Conservation (phyloP, 1,140 invertebrate species). For the Thaumetopoea pityocampa region DNA sequence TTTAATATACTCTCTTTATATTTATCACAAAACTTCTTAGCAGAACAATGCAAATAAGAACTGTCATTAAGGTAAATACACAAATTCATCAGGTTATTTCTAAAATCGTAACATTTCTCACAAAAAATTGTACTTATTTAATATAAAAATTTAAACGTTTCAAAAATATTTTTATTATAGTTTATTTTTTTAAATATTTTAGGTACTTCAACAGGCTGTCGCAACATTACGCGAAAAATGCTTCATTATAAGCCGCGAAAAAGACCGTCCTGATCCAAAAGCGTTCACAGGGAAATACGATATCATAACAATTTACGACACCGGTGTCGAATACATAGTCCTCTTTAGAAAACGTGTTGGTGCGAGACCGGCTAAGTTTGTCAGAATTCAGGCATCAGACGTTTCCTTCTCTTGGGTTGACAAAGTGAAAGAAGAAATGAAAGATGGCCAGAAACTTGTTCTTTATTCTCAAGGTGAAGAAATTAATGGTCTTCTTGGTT, state of each 20-base stretch:
- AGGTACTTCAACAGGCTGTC: constrained; percentile 61
- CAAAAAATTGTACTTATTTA: neutral
- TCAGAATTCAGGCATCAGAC: constrained; percentile 48
- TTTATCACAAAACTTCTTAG: too few relatives aligned
- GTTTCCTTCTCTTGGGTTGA: constrained; percentile 61
- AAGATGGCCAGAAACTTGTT: constrained; percentile 76
- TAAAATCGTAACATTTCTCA: too few relatives aligned
- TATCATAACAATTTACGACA: constrained; percentile 61
- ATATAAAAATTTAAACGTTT: constrained; percentile 1
- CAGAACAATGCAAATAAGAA: too few relatives aligned
- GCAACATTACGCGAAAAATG: constrained; percentile 61
- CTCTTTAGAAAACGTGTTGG: constrained; percentile 59
- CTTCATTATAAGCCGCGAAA: constrained; percentile 74
- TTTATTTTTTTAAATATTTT: constrained; percentile 11
- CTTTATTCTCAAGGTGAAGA: constrained; percentile 79
- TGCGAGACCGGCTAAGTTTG: constrained; percentile 61
- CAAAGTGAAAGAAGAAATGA: constrained; percentile 73
- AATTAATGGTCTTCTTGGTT: constrained; percentile 88
- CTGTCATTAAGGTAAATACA: too few relatives aligned
- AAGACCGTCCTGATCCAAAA: constrained; percentile 42
- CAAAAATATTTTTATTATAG: constrained; percentile 1
- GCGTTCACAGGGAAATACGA: constrained; percentile 49
- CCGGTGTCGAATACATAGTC: constrained; percentile 62
- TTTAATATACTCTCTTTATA: too few relatives aligned
- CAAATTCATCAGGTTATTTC: too few relatives aligned